Evolutionary conservation across 2,113 vertebrate species (phyloP).

Genomic region (Struthidea cinerea): DNA sequence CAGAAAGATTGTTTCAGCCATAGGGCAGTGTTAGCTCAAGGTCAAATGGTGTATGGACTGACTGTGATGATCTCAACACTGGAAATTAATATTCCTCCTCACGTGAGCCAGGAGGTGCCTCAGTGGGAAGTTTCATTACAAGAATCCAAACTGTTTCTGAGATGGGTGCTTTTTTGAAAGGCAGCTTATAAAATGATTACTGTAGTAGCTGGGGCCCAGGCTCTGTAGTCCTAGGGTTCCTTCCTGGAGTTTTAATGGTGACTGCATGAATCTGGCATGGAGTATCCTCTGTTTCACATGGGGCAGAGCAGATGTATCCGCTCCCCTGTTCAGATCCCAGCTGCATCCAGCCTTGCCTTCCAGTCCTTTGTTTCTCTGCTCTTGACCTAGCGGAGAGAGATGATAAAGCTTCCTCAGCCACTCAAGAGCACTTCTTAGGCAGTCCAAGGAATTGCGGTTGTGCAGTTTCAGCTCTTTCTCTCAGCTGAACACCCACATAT

Average conservation of each 20-base stretch:
- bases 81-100: not conserved
- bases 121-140: not conserved
- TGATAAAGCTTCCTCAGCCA: not conserved
- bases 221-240: not conserved
- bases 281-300: not conserved
- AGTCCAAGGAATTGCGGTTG: not conserved
- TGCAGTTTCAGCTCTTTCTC: not conserved
- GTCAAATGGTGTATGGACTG: not conserved
- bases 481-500: not conserved
- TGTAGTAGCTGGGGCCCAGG: not conserved
- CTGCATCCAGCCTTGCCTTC: not conserved
- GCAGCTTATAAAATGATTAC: not conserved
- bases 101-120: not conserved
- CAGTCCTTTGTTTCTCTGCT: not conserved
- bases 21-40: not conserved
- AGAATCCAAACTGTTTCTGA: not conserved
- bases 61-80: not conserved
- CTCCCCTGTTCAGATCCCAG: not conserved
- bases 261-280: not conserved
- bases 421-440: not conserved
- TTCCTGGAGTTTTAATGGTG: not conserved
- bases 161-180: not conserved
- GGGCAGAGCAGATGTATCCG: not conserved
- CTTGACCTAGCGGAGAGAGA: not conserved
- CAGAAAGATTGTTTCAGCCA: not conserved